Evolutionary conservation across 2,113 vertebrate genomes (phyloP), one percentile per base, ranked within the genome.

Genomic region (Tor tambroides): DNA sequence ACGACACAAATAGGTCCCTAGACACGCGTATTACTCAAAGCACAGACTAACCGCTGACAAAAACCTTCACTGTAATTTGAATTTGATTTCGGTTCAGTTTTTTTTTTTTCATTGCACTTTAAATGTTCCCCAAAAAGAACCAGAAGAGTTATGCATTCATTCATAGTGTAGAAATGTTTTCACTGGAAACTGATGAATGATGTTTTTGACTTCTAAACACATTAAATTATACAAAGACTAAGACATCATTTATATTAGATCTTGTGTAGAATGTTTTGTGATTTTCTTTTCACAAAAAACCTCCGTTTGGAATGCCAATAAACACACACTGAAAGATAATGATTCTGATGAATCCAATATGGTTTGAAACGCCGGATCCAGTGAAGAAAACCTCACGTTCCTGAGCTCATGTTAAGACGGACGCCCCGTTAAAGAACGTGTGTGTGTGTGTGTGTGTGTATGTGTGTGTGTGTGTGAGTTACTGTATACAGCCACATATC

Each of bases 301-400:
- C 51, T 92, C 90, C 90, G 89, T 77, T 5, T 59, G 6, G 81
- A 56, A 51, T 59, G 91, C 93, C 93, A 94, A 92, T 95, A 94
- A 95, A 95, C 94, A 93, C 51, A 51, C 79, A 38, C 49, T 79
- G 59, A 54, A 78, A 82, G 72, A 86, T 83, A 35, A 43, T 78
- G 87, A 84, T 80, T 63, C 83, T 89, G 65, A 85, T 87, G 85
- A 87, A 86, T 88, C 77, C 80, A 88, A 35, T 43, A 83, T 86
- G 89, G 83, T 61, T 77, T 88, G 81, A 65, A 80, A 75, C 26
- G 15, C 69, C n/a, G 87, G 43, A 85, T 85, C 76, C 46, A 21
- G 59, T 43, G 61, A 77, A 81, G 35, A 79, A 85, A 74, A 71
- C 43, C 38, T 81, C 43, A 67, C 17, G 28, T 61, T 61, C 56